Evolutionary conservation across 2,888 invertebrate genomes (phyloP).

Genomic region (Hyposoter dolosus): DNA sequence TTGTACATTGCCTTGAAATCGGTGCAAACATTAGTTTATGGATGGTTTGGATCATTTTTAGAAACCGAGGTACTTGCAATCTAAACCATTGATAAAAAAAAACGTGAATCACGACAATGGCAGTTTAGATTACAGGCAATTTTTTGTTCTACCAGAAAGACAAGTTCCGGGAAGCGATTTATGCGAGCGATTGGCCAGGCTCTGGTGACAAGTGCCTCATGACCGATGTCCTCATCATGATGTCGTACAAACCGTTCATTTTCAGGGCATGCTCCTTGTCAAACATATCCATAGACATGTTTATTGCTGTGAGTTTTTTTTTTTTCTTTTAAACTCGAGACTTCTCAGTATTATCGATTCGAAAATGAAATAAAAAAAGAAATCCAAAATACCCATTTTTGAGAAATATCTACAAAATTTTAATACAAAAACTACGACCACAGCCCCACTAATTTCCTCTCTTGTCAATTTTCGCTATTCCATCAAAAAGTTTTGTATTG

Average conservation of each 20-base stretch:
- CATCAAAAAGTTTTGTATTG: no score
- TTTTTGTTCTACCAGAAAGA: constrained; percentile 67
- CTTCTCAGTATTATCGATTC: no score
- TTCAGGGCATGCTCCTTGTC: constrained; percentile 71
- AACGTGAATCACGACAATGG: no score
- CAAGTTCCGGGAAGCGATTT: constrained; percentile 69
- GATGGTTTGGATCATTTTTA: constrained; percentile 25
- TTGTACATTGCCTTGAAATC: constrained; percentile 3
- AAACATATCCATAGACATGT: constrained; percentile 67
- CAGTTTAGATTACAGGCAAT: no score
- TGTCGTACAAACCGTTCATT: constrained; percentile 72
- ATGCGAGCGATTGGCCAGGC: constrained; percentile 70
- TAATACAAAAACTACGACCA: no score
- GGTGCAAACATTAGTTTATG: constrained; percentile 13
- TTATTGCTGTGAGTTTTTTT: constrained; percentile 46
- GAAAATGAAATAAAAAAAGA: no score
- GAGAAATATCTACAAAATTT: no score
- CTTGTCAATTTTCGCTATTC: no score
- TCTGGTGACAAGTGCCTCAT: constrained; percentile 58
- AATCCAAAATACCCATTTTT: no score
- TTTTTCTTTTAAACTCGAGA: no score
- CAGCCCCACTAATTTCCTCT: no score
- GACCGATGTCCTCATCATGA: constrained; percentile 67
- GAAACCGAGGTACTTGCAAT: background rate
- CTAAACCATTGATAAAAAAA: background rate